Base-by-base conservation (phyloP, 1,140 invertebrate species). In the Monomorium pharaonis region DNA sequence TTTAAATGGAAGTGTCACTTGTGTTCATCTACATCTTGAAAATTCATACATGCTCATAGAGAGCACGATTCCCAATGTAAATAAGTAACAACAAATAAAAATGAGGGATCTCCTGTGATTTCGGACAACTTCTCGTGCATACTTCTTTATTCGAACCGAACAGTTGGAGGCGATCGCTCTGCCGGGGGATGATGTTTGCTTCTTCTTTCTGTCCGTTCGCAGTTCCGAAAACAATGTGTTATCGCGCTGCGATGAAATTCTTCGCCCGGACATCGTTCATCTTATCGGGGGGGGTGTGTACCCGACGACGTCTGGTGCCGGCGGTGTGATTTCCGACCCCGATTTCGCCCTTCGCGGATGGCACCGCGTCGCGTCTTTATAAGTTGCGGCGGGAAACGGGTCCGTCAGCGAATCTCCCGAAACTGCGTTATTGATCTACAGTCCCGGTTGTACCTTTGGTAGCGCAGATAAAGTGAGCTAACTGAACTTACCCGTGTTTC, bases 351-450 rank as follows among this genome's bases (percentile, higher is more conserved):
- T n/a, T 86, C 56, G 77, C 60, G 51, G n/a, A 37, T 27, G 37
- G 44, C 60, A 3, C 21, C 18, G 49, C 3, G 9, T 65, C 58
- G 51, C 44, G 49, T 72, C 67, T 81, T 81, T 65, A 72, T 58
- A 37, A 62, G 69, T 76, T 58, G 81, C 56, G 27, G 24, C 42
- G 54, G 30, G 74, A 74, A 69, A 54, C 75, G 83, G 44, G n/a
- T n/a, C 70, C 69, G 60, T 81, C 69, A 75, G 33, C 75, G 69
- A 75, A 51, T 58, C 69, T 80, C 44, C 58, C 21, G 33, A 88
- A 75, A 85, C 87, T 21, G 5, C 54, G 74, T 89, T 86, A 88
- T 89, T 78, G 88, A 89, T 86, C 63, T 30, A 60, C 54, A 16
- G 51, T 3, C 47, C 51, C 58, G 21, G 30, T n/a, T n/a, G n/a